Percentiles rank a stretch among this genome's conserved stretches.
Evolutionary conservation across 2,888 invertebrate genomes (phyloP).

Genomic region (Nomada fucata): DNA sequence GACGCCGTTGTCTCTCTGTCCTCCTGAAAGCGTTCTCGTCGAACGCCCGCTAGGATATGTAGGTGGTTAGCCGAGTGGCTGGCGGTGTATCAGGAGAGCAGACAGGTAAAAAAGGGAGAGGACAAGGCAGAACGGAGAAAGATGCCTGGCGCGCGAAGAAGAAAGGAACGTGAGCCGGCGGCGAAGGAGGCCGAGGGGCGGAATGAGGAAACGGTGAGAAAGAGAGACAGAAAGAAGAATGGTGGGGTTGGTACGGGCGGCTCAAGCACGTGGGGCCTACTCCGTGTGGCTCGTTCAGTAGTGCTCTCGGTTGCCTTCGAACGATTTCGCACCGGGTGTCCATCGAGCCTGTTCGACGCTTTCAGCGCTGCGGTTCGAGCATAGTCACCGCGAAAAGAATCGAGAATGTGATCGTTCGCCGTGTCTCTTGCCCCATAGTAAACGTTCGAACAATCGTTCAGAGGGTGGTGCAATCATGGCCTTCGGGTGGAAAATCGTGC

Average conservation of each 20-base stretch:
- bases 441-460: constrained; percentile 5
- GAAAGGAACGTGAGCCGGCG: constrained; percentile 54
- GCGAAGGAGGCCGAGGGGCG: constrained; percentile 42
- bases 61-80: constrained; percentile 67
- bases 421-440: neutral
- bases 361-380: constrained; percentile 1
- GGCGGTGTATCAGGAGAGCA: constrained; percentile 68
- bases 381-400: constrained; percentile 14
- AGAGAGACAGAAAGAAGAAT: constrained; percentile 63
- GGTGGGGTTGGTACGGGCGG: constrained; percentile 77
- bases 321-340: constrained; percentile 75
- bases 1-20: constrained; percentile 22
- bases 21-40: constrained; percentile 36
- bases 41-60: constrained; percentile 64
- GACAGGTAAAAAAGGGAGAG: constrained; percentile 60
- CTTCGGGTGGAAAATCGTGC: constrained; percentile 25
- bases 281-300: constrained; percentile 78
- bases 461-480: constrained; percentile 44
- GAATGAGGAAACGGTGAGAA: constrained; percentile 63
- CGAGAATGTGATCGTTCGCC: constrained; percentile 58
- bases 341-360: constrained; percentile 45
- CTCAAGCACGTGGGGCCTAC: constrained; percentile 80
- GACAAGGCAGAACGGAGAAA: constrained; percentile 57
- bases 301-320: constrained; percentile 79
- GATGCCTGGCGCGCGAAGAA: constrained; percentile 43